Evolutionary conservation across 2,888 invertebrate species (phyloP), one percentile per base, ranked within the genome.

Genomic region (Anoplius nigerrimus): DNA sequence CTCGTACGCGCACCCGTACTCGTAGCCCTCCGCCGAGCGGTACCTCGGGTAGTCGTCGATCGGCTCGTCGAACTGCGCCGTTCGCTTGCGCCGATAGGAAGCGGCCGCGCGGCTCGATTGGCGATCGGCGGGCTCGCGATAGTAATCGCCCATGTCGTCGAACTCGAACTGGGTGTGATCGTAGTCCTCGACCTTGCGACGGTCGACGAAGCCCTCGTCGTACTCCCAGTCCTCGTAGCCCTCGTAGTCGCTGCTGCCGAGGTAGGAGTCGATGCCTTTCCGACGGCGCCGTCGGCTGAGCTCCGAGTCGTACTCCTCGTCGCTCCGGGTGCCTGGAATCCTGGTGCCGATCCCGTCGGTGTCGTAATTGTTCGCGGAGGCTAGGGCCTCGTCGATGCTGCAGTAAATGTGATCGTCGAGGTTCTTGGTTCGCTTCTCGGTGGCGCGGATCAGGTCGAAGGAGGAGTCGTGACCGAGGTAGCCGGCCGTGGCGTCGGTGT

Each of bases 371-470:
- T 80, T 76, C 27, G 79, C 74, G 22, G 84, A 82, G 15, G 84
- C 77, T 53, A 84, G 71, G 74, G 91, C 91, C 75, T 92, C 93
- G 79, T 93, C 93, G 87, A 93, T 93, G 86, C 91, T 92, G 85
- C 89, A 87, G 69, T 88, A 88, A 45, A 87, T 80, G 66, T 87
- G 88, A 59, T 88, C 86, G 62, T 72, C 74, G 34, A 81, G 60
- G 51, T 71, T 78, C 66, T 75, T 80, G 2, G 77, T 71, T 3
- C 78, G 80, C 64, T 84, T 84, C 24, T 81, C 80, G 13, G 76
- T 75, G 42, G 60, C 63, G 2, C 75, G 66, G 51, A 76, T 73
- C 43, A 70, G 69, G 15, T 52, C 68, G 45, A 74, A 78, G n/a
- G 79, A 66, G 0, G 72, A 68, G 18, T 79, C 78, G 60, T 70